These are phyloP conservation scores for Collichthys lucidus DNA, from an alignment of 2,113 vertebrate genomes.

Conservation along the genomic window DNA sequence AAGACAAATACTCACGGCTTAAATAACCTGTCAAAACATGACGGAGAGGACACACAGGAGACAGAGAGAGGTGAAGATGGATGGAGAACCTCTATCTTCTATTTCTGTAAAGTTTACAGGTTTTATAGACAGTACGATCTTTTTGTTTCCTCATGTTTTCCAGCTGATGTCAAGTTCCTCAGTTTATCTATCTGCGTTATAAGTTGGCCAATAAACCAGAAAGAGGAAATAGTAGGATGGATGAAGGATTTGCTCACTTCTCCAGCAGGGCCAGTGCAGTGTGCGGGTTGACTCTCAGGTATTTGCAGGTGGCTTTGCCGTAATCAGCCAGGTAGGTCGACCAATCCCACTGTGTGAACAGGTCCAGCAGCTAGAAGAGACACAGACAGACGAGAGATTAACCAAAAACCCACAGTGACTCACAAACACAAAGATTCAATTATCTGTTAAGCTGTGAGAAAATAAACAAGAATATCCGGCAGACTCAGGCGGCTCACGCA, in stretches of 20 bases:
- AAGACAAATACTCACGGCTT: constrained; percentile 73
- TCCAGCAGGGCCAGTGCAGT: constrained; percentile 93
- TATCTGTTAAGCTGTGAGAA: not conserved
- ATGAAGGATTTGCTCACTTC: constrained; percentile 86
- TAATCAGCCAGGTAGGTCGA: constrained; percentile 96
- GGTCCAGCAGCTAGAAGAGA: constrained; percentile 89
- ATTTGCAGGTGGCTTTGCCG: constrained; percentile 92
- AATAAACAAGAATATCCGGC: not conserved
- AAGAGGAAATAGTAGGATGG: not conserved
- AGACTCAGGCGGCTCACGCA: not conserved
- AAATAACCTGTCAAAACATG: constrained; percentile 60
- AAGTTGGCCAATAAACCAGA: not conserved
- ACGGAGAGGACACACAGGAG: constrained; percentile 26
- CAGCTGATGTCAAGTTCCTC: not conserved
- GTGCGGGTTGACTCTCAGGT: constrained; percentile 94
- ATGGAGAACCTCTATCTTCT: not conserved
- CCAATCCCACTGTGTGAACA: constrained; percentile 99
- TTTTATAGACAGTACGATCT: not conserved
- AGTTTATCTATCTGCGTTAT: not conserved
- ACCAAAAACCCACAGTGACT: not conserved
- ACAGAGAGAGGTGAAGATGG: constrained; percentile 10
- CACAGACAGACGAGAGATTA: not conserved
- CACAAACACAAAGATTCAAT: not conserved
- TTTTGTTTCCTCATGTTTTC: not conserved
- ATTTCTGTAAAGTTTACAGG: too few relatives aligned